These are phyloP conservation scores for Polypterus bichir DNA, from an alignment of 2,113 vertebrate genomes.

Conservation along the genomic window DNA sequence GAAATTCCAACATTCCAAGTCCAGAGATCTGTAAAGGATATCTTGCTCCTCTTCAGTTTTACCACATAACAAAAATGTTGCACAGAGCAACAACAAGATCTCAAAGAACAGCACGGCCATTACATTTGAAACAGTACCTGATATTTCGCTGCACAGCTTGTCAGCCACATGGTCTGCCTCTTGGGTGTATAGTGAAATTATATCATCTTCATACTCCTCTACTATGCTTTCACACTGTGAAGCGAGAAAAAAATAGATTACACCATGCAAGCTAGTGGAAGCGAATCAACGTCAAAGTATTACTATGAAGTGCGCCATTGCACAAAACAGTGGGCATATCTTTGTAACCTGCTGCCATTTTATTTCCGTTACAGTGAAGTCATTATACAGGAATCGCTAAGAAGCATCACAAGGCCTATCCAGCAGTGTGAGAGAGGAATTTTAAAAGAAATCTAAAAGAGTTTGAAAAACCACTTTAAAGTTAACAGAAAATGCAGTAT, in stretches of 20 bases:
- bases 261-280: neutral
- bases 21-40: too few relatives aligned
- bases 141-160: constrained; percentile 64
- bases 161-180: constrained; percentile 50
- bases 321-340: neutral
- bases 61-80: too few relatives aligned
- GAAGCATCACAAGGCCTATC: neutral
- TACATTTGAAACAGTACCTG: constrained; percentile 69
- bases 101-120: constrained; percentile 27
- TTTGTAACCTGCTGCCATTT: constrained; percentile 7
- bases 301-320: constrained; percentile 1
- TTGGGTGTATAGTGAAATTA: constrained; percentile 59
- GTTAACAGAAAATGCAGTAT: too few relatives aligned
- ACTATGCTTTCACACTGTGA: constrained; percentile 63
- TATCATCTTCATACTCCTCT: constrained; percentile 77
- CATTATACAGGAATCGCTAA: constrained; percentile 1
- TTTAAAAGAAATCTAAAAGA: too few relatives aligned
- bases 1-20: too few relatives aligned
- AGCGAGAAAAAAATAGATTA: constrained; percentile 16
- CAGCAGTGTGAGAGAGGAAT: neutral
- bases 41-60: too few relatives aligned
- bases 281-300: neutral
- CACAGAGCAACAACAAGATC: too few relatives aligned
- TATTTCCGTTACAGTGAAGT: constrained; percentile 6
- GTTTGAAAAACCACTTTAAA: too few relatives aligned